Evolutionary conservation across 1,140 invertebrate species (phyloP).

Genomic region (Conus ventricosus): DNA sequence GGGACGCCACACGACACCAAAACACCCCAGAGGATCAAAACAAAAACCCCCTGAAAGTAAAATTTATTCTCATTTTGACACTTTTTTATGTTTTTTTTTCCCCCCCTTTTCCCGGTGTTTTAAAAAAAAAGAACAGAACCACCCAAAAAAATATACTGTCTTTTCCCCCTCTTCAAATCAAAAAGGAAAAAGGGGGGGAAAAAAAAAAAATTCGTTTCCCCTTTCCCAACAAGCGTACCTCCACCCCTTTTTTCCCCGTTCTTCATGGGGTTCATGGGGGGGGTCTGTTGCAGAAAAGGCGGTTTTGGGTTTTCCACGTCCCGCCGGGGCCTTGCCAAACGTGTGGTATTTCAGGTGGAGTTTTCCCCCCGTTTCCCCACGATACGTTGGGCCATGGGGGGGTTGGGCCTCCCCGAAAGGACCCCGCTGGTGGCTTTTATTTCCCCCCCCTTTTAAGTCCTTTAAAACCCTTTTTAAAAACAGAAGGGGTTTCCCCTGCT

Average conservation of each 20-base stretch:
- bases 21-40: too few species aligned
- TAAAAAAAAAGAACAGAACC: too few species aligned
- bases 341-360: conserved; percentile 99
- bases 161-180: too few species aligned
- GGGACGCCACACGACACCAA: conserved; percentile 17
- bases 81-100: conserved; percentile 77
- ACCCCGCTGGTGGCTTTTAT: conserved; percentile 97
- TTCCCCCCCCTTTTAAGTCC: too few species aligned
- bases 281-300: conserved; percentile 97
- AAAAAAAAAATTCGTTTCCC: too few species aligned
- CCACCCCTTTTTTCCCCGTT: conserved; percentile 99
- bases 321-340: conserved; percentile 97
- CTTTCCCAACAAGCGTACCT: conserved; percentile 83
- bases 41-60: conserved; percentile 85
- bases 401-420: conserved; percentile 98
- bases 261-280: conserved; percentile 99
- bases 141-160: too few species aligned
- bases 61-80: conserved; percentile 96
- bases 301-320: conserved; percentile 95
- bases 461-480: too few species aligned
- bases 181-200: too few species aligned
- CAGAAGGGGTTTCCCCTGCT: too few species aligned
- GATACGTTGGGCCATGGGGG: conserved; percentile 99
- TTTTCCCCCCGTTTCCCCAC: conserved; percentile 98
- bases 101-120: too few species aligned